Base-by-base conservation (phyloP, 1,140 invertebrate genomes). In the Diprion similis region DNA sequence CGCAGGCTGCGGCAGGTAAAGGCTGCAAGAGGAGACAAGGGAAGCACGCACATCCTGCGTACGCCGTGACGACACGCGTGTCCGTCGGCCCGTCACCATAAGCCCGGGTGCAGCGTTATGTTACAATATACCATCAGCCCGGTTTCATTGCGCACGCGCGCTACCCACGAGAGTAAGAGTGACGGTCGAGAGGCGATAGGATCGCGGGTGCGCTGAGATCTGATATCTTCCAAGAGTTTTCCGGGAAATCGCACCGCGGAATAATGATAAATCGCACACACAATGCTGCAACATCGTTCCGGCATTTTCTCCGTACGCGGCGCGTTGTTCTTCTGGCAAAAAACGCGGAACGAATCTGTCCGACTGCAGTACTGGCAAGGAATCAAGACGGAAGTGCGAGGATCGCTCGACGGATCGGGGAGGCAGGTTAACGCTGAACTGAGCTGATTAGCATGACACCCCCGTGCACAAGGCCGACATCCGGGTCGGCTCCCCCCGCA, bases 31-130 rank as follows among this genome's bases (percentile, higher is more conserved):
- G 76, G 17, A 73, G 76, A 4, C 75, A 81, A 80, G 80, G 84
- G 83, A 83, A 84, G 84, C 84, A 86, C 85, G 85, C 84, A 84
- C 85, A 87, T 87, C 85, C 85, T 87, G 85, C 79, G 75, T 80
- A 77, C 78, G 79, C 82, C 85, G 85, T 87, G 85, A 87, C 83
- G 80, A 84, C 83, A 83, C 80, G 84, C 83, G 76, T 80, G 76
- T 80, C 76, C 72, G 71, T 70, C 18, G 68, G 47, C 79, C 75
- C 72, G 69, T 74, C 74, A 73, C 74, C 45, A 71, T 45, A 46
- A 51, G 72, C 75, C 75, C 79, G 76, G 73, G 74, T 19, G 75
- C 71, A 74, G 68, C 71, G 75, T 71, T 75, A n/a, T n/a, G 66
- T 66, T 10, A 67, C n/a, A n/a, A 24, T 24, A 66, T 18, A 24